Evolutionary conservation across 2,888 invertebrate genomes (phyloP).

Genomic region (Calameuta filiformis): DNA sequence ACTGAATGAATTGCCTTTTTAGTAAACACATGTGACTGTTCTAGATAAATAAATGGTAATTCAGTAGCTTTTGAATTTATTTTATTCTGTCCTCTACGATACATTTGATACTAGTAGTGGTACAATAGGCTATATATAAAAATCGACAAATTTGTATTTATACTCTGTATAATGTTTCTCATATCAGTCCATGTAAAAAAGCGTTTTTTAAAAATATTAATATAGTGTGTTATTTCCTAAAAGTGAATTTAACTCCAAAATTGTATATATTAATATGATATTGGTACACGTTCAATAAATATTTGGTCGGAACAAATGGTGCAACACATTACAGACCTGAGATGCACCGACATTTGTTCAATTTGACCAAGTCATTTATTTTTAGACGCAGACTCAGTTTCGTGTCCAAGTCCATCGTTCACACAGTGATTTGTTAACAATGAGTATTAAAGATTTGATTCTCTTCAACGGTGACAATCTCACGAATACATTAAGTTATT

Average conservation of each 20-base stretch:
- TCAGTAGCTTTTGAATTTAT: conserved; percentile 16
- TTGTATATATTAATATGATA: background rate
- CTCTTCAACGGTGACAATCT: background rate
- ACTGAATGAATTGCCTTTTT: conserved; percentile 43
- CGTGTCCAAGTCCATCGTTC: background rate
- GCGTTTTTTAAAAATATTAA: background rate
- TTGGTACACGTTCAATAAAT: background rate
- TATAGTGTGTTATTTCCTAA: background rate
- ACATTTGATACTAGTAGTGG: background rate
- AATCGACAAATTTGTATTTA: background rate
- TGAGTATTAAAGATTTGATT: background rate
- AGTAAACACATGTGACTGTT: conserved; percentile 58
- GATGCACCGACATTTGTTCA: background rate
- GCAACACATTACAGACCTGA: background rate
- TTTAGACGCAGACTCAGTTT: background rate
- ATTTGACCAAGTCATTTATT: background rate
- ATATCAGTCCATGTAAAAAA: background rate
- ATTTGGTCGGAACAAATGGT: background rate
- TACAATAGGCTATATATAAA: background rate
- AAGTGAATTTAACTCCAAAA: background rate
- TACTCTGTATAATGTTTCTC: background rate
- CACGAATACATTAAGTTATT: background rate
- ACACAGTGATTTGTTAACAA: background rate
- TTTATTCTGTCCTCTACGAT: background rate
- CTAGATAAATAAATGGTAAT: conserved; percentile 60